phyloP scores from a whole-genome alignment of 2,797 vertebrate species.

The Bovichtus variegatus region DNA sequence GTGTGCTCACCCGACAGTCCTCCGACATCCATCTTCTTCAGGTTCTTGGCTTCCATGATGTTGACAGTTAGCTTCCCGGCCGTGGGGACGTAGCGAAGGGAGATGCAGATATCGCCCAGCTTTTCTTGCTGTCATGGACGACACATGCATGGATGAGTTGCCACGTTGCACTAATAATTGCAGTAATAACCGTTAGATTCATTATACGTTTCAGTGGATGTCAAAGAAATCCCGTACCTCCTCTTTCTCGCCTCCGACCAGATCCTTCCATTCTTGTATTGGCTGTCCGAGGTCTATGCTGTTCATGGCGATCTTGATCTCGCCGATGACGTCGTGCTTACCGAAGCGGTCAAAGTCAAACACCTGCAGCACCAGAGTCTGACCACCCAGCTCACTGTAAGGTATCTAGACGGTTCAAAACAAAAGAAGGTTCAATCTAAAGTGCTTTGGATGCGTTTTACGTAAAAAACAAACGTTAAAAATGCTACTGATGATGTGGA shows the following conservation, averaged over 20 bases:
- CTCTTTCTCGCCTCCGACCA: constrained; percentile 88
- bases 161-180: too few species aligned
- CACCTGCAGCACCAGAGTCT: constrained; percentile 90
- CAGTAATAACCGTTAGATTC: neutral
- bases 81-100: constrained; percentile 93
- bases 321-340: constrained; percentile 92
- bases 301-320: constrained; percentile 92
- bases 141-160: neutral
- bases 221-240: constrained; percentile 77
- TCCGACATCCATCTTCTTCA: constrained; percentile 94
- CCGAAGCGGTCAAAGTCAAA: constrained; percentile 95
- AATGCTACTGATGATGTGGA: neutral
- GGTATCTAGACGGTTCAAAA: constrained; percentile 80
- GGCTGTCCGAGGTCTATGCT: constrained; percentile 86
- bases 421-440: neutral
- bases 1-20: constrained; percentile 89
- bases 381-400: constrained; percentile 90
- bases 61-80: constrained; percentile 92
- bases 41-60: constrained; percentile 92
- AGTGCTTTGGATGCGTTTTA: neutral
- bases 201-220: fast-evolving
- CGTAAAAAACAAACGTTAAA: too few species aligned
- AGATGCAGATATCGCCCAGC: constrained; percentile 93
- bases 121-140: constrained; percentile 87
- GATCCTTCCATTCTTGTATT: constrained; percentile 88